Evolutionary conservation across 2,888 invertebrate species (phyloP), one percentile per base, ranked within the genome.

Genomic region (Corythucha ciliata): DNA sequence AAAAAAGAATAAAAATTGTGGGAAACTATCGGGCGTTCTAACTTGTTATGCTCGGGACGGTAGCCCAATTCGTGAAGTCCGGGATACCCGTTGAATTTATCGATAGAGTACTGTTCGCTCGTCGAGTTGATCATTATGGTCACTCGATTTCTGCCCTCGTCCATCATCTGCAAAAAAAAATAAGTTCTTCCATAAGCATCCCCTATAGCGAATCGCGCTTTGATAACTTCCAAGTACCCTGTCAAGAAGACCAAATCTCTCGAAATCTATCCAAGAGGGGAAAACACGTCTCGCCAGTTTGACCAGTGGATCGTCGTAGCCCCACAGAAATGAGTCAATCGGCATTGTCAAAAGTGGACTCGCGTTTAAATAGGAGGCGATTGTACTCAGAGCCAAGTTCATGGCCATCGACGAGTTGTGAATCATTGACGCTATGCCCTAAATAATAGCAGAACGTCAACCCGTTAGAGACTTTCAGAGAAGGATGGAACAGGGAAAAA

Each of bases 251-350:
- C 90, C 91, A 60, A 91, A 83, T 62, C 76, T 78, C n/a, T 74
- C 70, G 62, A 88, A 89, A 60, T 85, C 78, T 12, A 90, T 82
- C 74, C 85, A 81, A n/a, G 75, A 78, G 0, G 89, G 88, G 16
- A 88, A 65, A 33, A 84, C 67, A 20, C 72, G 75, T 58, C 82
- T 76, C 0, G 84, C 86, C 26, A 86, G 65, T 2, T 71, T 69
- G 41, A 90, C 78, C 36, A 90, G 64, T 0, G 75, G 72, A 63
- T 90, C 88, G 2, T 84, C 77, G 65, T 87, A 88, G 0, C 89
- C 89, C 84, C 86, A 88, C 12, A 89, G 68, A 63, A 80, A 83
- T 24, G 86, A 80, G 51, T 83, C 69, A 0, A 81, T 79, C 0
- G 76, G 73, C 27, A 82, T 63, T 22, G 74, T 73, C 14, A 83